Conservation (phyloP, 2,113 vertebrate genomes). For the Ailuropoda melanoleuca region DNA sequence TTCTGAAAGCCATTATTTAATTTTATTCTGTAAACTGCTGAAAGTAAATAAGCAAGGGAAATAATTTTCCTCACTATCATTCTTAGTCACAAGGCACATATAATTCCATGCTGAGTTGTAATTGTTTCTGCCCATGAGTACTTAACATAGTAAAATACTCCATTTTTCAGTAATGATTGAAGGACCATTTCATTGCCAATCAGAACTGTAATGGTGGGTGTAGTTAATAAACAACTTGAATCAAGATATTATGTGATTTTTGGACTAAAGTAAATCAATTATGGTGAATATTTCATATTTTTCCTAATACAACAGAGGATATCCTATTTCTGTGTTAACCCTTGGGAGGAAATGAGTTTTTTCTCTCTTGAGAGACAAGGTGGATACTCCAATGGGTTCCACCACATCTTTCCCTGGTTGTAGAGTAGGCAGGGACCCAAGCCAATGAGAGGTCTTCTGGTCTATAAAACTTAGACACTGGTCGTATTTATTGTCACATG, state of each 20-base stretch:
- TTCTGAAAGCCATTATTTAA: not conserved
- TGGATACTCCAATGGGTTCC: not conserved
- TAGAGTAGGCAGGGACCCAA: not conserved
- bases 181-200: not conserved
- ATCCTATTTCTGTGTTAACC: not conserved
- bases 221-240: constrained; percentile 33
- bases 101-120: not conserved
- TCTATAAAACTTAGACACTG: not conserved
- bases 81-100: not conserved
- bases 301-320: not conserved
- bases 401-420: not conserved
- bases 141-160: not conserved
- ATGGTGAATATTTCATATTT: not conserved
- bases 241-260: constrained; percentile 8
- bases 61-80: not conserved
- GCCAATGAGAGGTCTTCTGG: not conserved
- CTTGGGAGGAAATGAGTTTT: not conserved
- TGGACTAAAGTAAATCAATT: not conserved
- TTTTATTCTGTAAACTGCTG: constrained; percentile 24
- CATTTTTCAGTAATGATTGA: not conserved
- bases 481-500: not conserved
- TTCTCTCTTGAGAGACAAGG: not conserved
- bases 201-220: not conserved
- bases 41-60: constrained; percentile 2
- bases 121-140: not conserved